phyloP scores from a whole-genome alignment of 2,797 vertebrate genomes.

The Knipowitschia caucasica region DNA sequence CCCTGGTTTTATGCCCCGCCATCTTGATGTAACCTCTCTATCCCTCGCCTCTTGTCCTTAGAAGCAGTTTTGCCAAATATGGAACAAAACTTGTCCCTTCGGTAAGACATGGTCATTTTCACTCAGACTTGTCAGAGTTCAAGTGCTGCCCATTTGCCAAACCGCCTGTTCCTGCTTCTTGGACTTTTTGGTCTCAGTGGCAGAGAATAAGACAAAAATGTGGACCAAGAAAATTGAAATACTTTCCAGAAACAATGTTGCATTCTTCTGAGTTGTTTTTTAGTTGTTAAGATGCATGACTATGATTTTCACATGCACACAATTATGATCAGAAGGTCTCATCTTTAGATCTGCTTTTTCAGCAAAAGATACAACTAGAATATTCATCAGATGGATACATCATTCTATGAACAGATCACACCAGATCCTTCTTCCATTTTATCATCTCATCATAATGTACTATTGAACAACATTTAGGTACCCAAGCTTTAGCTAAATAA shows the following conservation, averaged over 20 bases:
- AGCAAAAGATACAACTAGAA: too few species aligned
- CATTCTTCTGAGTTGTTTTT: not conserved
- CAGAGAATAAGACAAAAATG: not conserved
- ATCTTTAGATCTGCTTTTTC: too few species aligned
- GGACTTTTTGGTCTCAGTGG: not conserved
- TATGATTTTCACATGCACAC: too few species aligned
- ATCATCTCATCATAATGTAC: too few species aligned
- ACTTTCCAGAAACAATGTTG: not conserved
- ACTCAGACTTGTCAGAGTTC: constrained; percentile 16
- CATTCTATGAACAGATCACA: too few species aligned
- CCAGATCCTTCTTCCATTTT: too few species aligned
- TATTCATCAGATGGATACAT: too few species aligned
- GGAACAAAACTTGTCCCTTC: constrained; percentile 15
- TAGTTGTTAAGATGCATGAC: not conserved
- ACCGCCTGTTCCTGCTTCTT: constrained; percentile 7
- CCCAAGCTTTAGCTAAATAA: too few species aligned
- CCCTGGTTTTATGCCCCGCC: constrained; percentile 33
- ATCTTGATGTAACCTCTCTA: constrained; percentile 57
- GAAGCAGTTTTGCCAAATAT: constrained; percentile 28
- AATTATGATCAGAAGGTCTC: too few species aligned
- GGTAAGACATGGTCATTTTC: constrained; percentile 23
- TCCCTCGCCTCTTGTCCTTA: constrained; percentile 24
- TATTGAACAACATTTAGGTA: too few species aligned
- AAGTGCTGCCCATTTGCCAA: constrained; percentile 6
- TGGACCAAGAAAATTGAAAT: not conserved